phyloP scores from a whole-genome alignment of 2,113 vertebrate genomes.

The Ceyx margarethae region DNA sequence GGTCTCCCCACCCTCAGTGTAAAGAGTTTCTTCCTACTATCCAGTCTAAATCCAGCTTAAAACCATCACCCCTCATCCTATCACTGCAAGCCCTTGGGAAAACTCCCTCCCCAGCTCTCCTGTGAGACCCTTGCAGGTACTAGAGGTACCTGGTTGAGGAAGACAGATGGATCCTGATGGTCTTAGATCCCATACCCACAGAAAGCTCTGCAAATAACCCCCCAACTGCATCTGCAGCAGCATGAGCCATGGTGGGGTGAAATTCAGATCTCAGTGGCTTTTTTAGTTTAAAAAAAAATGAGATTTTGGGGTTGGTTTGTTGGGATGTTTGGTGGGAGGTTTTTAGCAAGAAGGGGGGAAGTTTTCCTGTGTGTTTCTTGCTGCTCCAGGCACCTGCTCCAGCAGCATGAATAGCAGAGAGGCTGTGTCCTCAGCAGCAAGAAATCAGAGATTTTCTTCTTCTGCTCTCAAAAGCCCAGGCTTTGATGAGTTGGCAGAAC shows the following conservation, averaged over 20 bases:
- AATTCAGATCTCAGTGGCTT: not conserved
- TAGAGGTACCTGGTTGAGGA: not conserved
- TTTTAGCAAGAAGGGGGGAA: not conserved
- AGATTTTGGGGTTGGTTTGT: not conserved
- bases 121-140: no score
- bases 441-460: constrained; percentile 19
- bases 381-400: constrained; percentile 32
- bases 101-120: no score
- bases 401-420: constrained; percentile 12
- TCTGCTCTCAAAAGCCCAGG: not conserved
- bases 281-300: not conserved
- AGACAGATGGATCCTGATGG: not conserved
- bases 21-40: no score
- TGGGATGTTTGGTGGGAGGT: no score
- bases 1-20: no score
- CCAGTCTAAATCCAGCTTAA: no score
- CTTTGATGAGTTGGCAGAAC: constrained; percentile 42
- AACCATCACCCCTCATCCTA: no score
- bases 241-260: not conserved
- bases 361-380: not conserved
- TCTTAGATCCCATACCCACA: not conserved
- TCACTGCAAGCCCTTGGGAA: no score
- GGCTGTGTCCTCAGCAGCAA: not conserved
- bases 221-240: not conserved
- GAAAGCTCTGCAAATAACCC: not conserved